These are phyloP conservation scores for Dufourea novaeangliae DNA, from an alignment of 1,140 invertebrate genomes.

Conservation along the genomic window DNA sequence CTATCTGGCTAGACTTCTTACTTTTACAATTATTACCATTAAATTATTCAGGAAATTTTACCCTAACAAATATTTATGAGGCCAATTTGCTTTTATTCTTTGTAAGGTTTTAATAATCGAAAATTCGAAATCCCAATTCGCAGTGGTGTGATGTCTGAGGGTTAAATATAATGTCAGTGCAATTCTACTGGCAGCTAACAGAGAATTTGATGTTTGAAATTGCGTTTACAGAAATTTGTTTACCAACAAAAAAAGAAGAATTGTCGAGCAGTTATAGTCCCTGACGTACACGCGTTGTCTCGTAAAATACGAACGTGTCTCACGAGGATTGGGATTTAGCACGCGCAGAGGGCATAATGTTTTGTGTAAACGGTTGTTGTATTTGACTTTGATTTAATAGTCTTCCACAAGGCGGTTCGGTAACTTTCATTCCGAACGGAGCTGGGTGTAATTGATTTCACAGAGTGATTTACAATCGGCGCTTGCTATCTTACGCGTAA, in stretches of 20 bases:
- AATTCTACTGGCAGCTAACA: no score
- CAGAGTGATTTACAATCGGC: neutral
- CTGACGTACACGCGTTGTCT: neutral
- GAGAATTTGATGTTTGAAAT: neutral
- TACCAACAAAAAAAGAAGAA: neutral
- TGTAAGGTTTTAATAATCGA: no score
- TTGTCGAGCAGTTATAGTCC: neutral
- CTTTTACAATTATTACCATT: no score
- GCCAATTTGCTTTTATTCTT: no score
- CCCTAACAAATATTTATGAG: no score
- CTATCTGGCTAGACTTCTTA: no score
- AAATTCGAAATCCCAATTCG: no score
- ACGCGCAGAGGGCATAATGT: neutral
- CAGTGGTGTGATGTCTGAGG: no score
- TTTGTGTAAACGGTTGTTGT: neutral
- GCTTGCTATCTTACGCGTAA: neutral
- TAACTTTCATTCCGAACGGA: neutral
- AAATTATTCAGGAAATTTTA: no score
- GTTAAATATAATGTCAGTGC: no score
- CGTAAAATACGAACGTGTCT: neutral
- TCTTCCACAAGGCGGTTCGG: neutral
- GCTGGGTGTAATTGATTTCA: neutral
- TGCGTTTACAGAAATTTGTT: neutral
- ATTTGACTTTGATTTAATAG: neutral
- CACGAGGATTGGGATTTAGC: neutral